Evolutionary conservation across 2,797 vertebrate genomes (phyloP).

Genomic region (Sorex maritimensis): DNA sequence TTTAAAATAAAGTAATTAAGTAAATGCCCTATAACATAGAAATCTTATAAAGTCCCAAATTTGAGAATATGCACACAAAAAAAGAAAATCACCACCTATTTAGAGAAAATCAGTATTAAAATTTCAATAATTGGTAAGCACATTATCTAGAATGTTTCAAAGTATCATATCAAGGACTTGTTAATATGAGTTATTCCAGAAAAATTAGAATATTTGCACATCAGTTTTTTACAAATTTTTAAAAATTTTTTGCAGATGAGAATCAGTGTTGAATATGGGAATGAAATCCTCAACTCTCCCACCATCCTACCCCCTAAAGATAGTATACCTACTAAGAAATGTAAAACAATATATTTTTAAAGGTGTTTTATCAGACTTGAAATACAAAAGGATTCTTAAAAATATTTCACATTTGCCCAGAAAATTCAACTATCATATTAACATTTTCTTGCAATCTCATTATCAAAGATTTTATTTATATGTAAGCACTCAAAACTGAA

Average conservation of each 20-base stretch:
- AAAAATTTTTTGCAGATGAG: not conserved
- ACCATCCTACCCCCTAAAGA: slow-evolving; percentile 30
- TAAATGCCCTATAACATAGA: slow-evolving; percentile 28
- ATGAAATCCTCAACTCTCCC: slow-evolving; percentile 1
- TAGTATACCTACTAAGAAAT: slow-evolving; percentile 25
- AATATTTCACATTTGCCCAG: slow-evolving; percentile 24
- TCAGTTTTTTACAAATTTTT: not conserved
- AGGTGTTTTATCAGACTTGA: slow-evolving; percentile 44
- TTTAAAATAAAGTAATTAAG: slow-evolving; percentile 69
- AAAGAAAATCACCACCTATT: not conserved
- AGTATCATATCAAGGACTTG: slow-evolving; percentile 13
- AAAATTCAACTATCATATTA: slow-evolving; percentile 31
- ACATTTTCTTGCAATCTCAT: not conserved
- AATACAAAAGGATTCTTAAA: slow-evolving; percentile 39
- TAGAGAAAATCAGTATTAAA: slow-evolving; percentile 25
- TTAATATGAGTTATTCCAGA: slow-evolving; percentile 50
- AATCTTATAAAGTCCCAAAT: slow-evolving; percentile 60
- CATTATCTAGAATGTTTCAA: slow-evolving; percentile 31
- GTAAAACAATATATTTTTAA: slow-evolving; percentile 47
- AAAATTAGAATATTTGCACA: not conserved
- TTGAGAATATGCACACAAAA: not conserved
- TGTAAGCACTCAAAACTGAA: slow-evolving; percentile 49
- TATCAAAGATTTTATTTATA: slow-evolving; percentile 37
- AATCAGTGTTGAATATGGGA: slow-evolving; percentile 46
- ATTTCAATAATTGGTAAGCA: slow-evolving; percentile 41